A percentile compares a stretch with the other conserved stretches of the same genome.
Conservation (phyloP, 2,797 vertebrate genomes). For the Hoplostethus mediterraneus region DNA sequence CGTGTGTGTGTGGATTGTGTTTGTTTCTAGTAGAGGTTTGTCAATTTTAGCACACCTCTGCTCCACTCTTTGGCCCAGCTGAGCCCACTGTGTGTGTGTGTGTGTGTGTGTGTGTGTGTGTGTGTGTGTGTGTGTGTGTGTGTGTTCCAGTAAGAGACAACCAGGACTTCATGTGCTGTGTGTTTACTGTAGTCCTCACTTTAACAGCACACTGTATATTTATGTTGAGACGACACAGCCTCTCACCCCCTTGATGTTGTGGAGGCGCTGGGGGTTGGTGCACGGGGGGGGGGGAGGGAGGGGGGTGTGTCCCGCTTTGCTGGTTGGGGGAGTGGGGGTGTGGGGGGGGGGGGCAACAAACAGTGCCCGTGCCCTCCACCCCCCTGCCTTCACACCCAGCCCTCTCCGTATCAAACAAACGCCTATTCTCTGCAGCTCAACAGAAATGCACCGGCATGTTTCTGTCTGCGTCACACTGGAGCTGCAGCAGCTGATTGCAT, state of each 20-base stretch:
- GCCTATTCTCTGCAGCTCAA: not conserved
- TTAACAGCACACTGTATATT: constrained; percentile 77
- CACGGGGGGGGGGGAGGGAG: constrained; percentile 37
- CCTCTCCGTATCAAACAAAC: constrained; percentile 30
- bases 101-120: constrained; percentile 45
- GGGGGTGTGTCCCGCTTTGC: constrained; percentile 41
- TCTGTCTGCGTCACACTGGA: constrained; percentile 51
- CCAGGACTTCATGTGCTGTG: constrained; percentile 60
- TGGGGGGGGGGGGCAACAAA: constrained; percentile 62
- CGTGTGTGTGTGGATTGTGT: constrained; percentile 61
- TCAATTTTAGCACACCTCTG: constrained; percentile 84
- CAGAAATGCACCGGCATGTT: constrained; percentile 23
- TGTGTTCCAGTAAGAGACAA: constrained; percentile 66
- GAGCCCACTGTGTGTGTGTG: constrained; percentile 71
- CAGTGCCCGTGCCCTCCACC: constrained; percentile 36
- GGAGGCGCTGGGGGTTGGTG: constrained; percentile 62
- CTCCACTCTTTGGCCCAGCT: constrained; percentile 78
- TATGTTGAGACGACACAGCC: constrained; percentile 76
- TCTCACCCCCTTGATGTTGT: constrained; percentile 74
- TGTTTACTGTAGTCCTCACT: constrained; percentile 78
- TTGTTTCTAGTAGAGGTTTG: constrained; percentile 79
- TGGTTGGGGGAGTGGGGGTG: constrained; percentile 23
- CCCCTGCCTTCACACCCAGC: constrained; percentile 22
- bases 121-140: constrained; percentile 42
- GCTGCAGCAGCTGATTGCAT: constrained; percentile 70